Base-by-base conservation (phyloP, 2,888 invertebrate genomes). In the Perithous albicinctus region DNA sequence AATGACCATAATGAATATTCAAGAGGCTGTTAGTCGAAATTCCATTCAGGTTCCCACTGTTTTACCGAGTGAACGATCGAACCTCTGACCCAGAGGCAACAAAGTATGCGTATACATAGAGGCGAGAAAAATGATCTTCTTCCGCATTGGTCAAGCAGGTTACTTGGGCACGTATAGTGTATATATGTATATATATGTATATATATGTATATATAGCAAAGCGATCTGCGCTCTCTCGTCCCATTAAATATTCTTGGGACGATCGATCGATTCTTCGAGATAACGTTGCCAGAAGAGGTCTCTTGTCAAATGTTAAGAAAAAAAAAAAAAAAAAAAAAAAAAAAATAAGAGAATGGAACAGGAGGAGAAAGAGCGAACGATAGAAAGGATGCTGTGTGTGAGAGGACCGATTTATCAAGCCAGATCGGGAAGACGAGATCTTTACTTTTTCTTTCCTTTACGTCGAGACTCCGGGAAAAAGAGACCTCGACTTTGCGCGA, bases 241-340 rank as follows among this genome's bases (percentile, higher is more conserved):
- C 32, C 70, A 66, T 78, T 72, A 46, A 72, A 72, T 80, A 76
- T 80, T 75, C 76, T 46, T 20, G n/a, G 46, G 8, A 20, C 66
- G 46, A 61, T 78, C 61, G 48, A 43, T 38, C 29, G 67, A 73
- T 78, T 46, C 59, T 20, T 70, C 59, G 66, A n/a, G 26, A 29
- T 43, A 2, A 15, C 2, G 12, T n/a, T 43, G 43, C n/a, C 43
- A 2, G 43, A 38, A 38, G 38, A 38, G 38, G 8, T 38, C 38
- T 38, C 6, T 15, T 7, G 46, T 18, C 46, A 18, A 18, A 46
- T 18, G 46, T n/a, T n/a, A n/a, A n/a, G n/a, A n/a, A n/a, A n/a
- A n/a, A n/a, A n/a, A n/a, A n/a, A n/a, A n/a, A n/a, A n/a, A n/a
- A n/a, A n/a, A n/a, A n/a, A n/a, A n/a, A n/a, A n/a, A n/a, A n/a